A percentile compares a stretch with the other conserved stretches of the same genome.
phyloP scores from a whole-genome alignment of 2,888 invertebrate species.

The Malthinus flaveolus region DNA sequence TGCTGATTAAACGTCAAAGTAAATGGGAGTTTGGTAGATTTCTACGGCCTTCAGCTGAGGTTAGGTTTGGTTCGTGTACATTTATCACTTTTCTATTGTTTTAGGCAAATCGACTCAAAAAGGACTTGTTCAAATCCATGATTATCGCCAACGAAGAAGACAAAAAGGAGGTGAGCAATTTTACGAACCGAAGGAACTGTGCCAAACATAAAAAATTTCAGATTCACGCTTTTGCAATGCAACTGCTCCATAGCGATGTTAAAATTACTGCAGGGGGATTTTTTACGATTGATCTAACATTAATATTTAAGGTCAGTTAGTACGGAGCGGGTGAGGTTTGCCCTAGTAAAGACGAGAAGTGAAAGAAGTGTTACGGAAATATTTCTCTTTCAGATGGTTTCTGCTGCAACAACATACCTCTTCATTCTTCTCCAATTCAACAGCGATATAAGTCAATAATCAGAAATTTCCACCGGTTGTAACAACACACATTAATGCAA shows the following conservation, averaged over 20 bases:
- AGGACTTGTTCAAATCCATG: not conserved
- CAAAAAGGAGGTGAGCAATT: not conserved
- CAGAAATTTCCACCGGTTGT: too few relatives aligned
- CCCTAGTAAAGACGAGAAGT: not conserved
- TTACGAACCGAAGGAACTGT: not conserved
- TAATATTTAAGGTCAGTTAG: conserved; percentile 3
- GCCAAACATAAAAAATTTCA: not conserved
- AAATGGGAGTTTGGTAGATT: too few relatives aligned
- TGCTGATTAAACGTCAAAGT: too few relatives aligned
- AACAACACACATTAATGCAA: not conserved
- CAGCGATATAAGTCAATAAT: not conserved
- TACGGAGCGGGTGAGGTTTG: not conserved
- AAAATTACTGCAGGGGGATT: conserved; percentile 1
- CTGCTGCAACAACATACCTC: not conserved
- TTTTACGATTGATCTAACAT: not conserved
- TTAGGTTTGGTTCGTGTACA: too few relatives aligned
- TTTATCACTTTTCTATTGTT: not conserved
- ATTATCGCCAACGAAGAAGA: not conserved
- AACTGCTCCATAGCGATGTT: not conserved
- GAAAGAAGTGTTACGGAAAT: too few relatives aligned
- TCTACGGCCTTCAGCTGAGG: too few relatives aligned
- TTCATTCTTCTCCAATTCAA: not conserved
- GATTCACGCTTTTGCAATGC: not conserved
- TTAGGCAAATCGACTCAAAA: not conserved
- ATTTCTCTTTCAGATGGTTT: not conserved